Evolutionary conservation across 2,888 invertebrate species (phyloP), one percentile per base, ranked within the genome.

Genomic region (Gerosis bhagava): DNA sequence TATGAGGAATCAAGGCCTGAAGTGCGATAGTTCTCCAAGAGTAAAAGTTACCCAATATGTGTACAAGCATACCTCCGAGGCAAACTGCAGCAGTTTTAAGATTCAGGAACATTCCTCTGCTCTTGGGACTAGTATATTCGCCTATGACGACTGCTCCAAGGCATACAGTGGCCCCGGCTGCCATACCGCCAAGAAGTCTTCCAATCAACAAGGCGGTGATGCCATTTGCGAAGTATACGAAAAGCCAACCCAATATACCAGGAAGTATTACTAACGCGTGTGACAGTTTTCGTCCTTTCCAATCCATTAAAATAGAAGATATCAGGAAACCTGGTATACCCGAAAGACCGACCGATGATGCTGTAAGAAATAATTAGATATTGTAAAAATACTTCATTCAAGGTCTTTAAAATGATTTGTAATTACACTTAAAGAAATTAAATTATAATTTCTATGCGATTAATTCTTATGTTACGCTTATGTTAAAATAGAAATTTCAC

Each of bases 141-240:
- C 80, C 78, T 0, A 83, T 72, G 1, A 73, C 63, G 0, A 82
- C 63, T 1, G 77, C 73, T 42, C 76, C 77, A 7, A 79, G 47
- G 0, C 65, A 56, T 0, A 69, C 60, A 0, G 70, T 67, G 0
- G 63, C 66, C 19, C 70, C 72, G 0, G 64, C 60, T 0, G 73
- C 59, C 2, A 79, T 22, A 0, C 79, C 81, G 1, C 65, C 56
- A 0, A 77, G 32, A 1, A 66, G 15, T 40, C 81, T 65, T 1
- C 70, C 78, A 2, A 64, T 49, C 37, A 77, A 57, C 0, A 82
- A 60, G 0, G 54, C 50, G 0, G 65, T 37, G 3, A 77, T 50
- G 22, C 60, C 56, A 0, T 56, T 44, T 0, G 75, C 67, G 11
- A 64, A 59, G 53, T 66, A 75, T 10, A 76, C 66, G 2, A 69